Percentiles rank a stretch among this genome's conserved stretches.
These are phyloP conservation scores for Synodontis membranacea DNA, from an alignment of 2,113 vertebrate species.

Conservation along the genomic window DNA sequence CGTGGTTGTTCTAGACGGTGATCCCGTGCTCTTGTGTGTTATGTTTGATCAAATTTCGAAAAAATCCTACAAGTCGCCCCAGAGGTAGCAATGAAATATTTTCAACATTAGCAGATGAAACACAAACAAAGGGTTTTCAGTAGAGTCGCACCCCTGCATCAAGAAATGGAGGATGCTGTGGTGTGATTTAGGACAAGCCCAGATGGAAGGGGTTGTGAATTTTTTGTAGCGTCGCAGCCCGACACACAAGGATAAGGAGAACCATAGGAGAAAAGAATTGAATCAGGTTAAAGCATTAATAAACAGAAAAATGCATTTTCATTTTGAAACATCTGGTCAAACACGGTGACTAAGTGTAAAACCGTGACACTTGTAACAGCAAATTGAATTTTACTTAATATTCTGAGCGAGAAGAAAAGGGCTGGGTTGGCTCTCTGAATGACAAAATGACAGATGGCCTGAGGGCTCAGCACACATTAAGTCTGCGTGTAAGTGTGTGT, in stretches of 20 bases:
- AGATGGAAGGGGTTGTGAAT: not conserved
- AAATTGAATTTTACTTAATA: not conserved
- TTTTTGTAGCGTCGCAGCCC: not conserved
- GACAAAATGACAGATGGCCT: conserved; percentile 26
- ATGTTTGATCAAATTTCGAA: not conserved
- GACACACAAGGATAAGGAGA: not conserved
- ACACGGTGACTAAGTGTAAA: not conserved
- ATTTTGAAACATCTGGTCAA: not conserved
- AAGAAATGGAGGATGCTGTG: not conserved
- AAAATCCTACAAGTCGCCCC: too few relatives aligned
- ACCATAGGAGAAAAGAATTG: not conserved
- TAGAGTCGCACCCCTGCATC: not conserved
- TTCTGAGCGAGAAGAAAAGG: not conserved
- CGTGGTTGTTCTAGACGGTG: not conserved
- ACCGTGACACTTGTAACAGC: not conserved
- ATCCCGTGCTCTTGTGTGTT: not conserved
- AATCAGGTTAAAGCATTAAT: not conserved
- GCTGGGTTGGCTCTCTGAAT: not conserved
- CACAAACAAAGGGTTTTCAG: not conserved
- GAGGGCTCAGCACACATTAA: not conserved
- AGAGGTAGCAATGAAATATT: not conserved
- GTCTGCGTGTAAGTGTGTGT: conserved; percentile 2
- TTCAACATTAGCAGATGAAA: not conserved
- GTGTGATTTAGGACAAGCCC: not conserved
- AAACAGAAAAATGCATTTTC: not conserved